Conservation (phyloP, 2,888 invertebrate species). For the Cyrtodaria siliqua region DNA sequence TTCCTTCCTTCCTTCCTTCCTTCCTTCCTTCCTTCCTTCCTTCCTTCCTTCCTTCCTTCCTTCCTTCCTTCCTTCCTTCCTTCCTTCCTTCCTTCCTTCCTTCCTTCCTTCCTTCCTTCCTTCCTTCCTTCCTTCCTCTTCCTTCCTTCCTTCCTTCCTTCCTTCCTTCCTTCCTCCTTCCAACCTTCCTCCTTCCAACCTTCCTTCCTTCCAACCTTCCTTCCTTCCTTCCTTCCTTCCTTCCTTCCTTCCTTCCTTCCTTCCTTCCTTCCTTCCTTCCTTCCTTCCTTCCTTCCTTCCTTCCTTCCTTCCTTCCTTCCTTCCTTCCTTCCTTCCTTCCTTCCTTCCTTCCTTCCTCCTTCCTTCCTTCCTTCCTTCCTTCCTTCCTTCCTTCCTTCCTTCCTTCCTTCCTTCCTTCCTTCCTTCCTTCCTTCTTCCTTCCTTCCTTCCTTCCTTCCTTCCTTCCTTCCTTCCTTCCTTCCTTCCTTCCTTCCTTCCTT, state of each 20-base stretch:
- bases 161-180: background rate
- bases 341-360: background rate
- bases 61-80: too few relatives aligned
- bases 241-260: background rate
- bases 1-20: too few relatives aligned
- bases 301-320: background rate
- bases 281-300: background rate
- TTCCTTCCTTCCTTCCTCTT: background rate
- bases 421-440: too few relatives aligned
- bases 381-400: background rate
- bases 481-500: background rate
- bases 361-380: background rate
- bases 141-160: conserved; percentile 2
- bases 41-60: too few relatives aligned
- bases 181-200: background rate
- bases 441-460: too few relatives aligned
- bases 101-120: background rate
- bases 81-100: background rate
- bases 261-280: background rate
- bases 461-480: background rate
- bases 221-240: background rate
- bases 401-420: background rate
- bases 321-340: conserved; percentile 2
- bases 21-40: too few relatives aligned
- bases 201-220: background rate